Evolutionary conservation across 2,888 invertebrate genomes (phyloP).

Genomic region (Sericinus montela): DNA sequence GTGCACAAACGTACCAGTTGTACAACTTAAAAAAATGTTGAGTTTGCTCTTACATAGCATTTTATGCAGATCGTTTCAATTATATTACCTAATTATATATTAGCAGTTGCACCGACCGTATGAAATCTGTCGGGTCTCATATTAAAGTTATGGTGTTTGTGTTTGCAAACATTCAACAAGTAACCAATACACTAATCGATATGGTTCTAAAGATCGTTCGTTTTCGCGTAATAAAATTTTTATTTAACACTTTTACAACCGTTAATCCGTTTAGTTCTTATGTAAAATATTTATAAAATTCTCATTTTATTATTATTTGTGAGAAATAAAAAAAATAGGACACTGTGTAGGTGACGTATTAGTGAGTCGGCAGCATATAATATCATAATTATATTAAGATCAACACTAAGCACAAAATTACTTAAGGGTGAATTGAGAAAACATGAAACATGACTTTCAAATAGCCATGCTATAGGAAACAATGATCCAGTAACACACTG

Average conservation of each 20-base stretch:
- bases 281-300: too few species aligned
- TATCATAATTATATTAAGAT: too few species aligned
- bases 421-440: conserved; percentile 21
- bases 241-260: too few species aligned
- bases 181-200: conserved; percentile 68
- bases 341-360: conserved; percentile 37
- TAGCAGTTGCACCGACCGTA: background rate
- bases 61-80: background rate
- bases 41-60: background rate
- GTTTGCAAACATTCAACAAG: conserved; percentile 65
- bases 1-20: background rate
- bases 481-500: conserved; percentile 58
- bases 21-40: background rate
- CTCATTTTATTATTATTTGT: too few species aligned
- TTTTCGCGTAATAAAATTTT: too few species aligned
- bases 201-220: conserved; percentile 42
- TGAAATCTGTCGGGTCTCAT: background rate
- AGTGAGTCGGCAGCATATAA: conserved; percentile 58
- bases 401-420: conserved; percentile 23
- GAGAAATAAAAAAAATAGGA: too few species aligned
- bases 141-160: conserved; percentile 8
- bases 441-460: conserved; percentile 26
- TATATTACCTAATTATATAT: background rate
- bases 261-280: too few species aligned
- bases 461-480: conserved; percentile 43